Base-by-base conservation (phyloP, 2,888 invertebrate genomes). In the Cephalotes varians region DNA sequence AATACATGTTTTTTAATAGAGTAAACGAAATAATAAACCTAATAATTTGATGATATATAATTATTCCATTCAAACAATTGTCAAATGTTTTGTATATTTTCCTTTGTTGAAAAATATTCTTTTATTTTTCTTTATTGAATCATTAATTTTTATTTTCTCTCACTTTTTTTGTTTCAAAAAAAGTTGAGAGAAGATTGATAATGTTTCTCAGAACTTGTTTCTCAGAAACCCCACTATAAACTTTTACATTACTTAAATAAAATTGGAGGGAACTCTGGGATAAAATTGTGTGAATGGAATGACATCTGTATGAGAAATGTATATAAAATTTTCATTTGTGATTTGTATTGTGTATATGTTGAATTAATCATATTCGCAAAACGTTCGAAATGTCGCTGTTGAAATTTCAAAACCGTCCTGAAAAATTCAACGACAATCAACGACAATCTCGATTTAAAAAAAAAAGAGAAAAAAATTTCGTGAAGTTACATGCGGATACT, bases 281-380 rank as follows among this genome's bases (percentile, higher is more conserved):
- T 49, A 25, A 25, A 74, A 64, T 74, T 34, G n/a, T n/a, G n/a
- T n/a, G 25, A 58, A 58, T 58, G 1, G 3, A 54, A 21, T 44
- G 31, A 60, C 5, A n/a, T n/a, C 34, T 62, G 15, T 15, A 2
- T 44, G 60, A 60, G 12, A 28, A n/a, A 58, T 31, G 7, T 21
- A 31, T 15, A 31, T 25, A 34, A 34, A 37, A 49, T 74, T 64
- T 64, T 74, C 49, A 74, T 74, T 64, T 25, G 21, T 18, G 0
- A 64, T n/a, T n/a, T n/a, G n/a, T n/a, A n/a, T n/a, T n/a, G n/a
- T 4, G 34, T 49, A 74, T 74, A 4, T 31, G 49, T 72, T 4
- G 4, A 4, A 28, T n/a, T 37, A 74, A 74, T 74, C 64, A 64
- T 64, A 64, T 49, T 31, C n/a, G n/a, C 40, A n/a, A 72, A 72